Evolutionary conservation across 64 coral and sea anemone species (phyloP), one percentile per base, ranked within the genome.

Genomic region (Catalaphyllia jardinei): DNA sequence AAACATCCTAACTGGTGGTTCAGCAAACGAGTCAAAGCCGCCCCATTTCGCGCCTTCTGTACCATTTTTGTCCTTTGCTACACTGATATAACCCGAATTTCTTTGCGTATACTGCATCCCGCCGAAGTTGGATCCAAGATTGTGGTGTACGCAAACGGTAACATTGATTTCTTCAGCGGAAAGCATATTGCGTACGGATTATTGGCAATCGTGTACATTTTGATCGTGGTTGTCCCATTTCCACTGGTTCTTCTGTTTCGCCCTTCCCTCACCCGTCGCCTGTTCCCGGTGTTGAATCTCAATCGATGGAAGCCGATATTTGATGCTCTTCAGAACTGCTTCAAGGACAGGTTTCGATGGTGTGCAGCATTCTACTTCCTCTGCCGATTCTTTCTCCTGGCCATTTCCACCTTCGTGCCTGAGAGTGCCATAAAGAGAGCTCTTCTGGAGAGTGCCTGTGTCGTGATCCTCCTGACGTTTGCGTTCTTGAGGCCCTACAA

Each of bases 321-420:
- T 49, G 95, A 96, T 93, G 88, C 95, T n/a, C 75, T 93, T 4
- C 95, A 96, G 31, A 79, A 85, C 33, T 96, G 95, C 81, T 96
- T 96, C 30, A 96, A 93, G 73, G 95, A 96, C 35, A 67, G 88
- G 76, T 96, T 93, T 60, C 95, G 95, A 18, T 96, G 95, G 95
- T 96, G 92, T 77, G 93, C 95, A 28, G 95, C 95, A 11, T 96
- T 96, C 59, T 96, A 96, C 51, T 96, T 96, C 67, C 81, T 96
- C 10, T 90, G 88, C 13, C 91, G 95, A 60, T 87, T 96, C 0
- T 15, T 89, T 22, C 77, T 96, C 17, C 76, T 93, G 24, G 49
- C 76, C 0, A 74, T 93, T 20, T 31, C 83, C 11, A 92, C 74
- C 4, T 72, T 78, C 30, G 39, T 87, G 74, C 25, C 5, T 24